Evolutionary conservation across 2,113 vertebrate species (phyloP).

Genomic region (Trochalopteron elliotii): DNA sequence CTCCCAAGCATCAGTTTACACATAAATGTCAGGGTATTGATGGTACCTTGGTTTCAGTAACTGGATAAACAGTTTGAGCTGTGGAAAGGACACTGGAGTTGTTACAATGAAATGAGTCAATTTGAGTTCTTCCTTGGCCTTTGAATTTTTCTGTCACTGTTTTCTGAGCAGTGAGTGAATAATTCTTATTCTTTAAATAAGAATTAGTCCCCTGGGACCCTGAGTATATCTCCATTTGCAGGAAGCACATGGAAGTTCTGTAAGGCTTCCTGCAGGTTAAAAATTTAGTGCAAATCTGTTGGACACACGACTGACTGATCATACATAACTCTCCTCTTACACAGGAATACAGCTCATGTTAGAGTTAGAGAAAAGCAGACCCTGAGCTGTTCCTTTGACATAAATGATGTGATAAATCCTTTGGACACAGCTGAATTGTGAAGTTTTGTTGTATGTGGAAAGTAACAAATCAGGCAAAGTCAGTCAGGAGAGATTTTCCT

Average conservation of each 20-base stretch:
- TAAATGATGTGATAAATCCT: neutral
- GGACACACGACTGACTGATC: neutral
- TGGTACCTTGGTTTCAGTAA: neutral
- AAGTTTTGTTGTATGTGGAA: neutral
- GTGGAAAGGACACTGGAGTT: neutral
- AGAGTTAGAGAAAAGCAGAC: neutral
- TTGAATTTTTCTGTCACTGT: neutral
- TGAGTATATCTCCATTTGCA: neutral
- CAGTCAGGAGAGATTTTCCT: neutral
- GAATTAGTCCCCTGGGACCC: neutral
- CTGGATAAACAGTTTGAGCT: neutral
- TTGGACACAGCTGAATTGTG: neutral
- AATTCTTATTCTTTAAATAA: neutral
- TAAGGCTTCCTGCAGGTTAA: neutral
- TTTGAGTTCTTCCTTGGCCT: neutral
- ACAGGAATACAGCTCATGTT: neutral
- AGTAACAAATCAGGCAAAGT: neutral
- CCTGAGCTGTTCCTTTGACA: neutral
- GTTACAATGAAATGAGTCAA: neutral
- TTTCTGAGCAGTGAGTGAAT: neutral
- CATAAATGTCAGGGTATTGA: neutral
- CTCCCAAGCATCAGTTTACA: neutral
- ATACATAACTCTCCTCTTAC: fast-evolving
- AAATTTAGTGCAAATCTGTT: neutral
- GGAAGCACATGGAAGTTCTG: neutral